Base-by-base conservation (phyloP, 1,140 invertebrate species). In the Pomacea maculata region DNA sequence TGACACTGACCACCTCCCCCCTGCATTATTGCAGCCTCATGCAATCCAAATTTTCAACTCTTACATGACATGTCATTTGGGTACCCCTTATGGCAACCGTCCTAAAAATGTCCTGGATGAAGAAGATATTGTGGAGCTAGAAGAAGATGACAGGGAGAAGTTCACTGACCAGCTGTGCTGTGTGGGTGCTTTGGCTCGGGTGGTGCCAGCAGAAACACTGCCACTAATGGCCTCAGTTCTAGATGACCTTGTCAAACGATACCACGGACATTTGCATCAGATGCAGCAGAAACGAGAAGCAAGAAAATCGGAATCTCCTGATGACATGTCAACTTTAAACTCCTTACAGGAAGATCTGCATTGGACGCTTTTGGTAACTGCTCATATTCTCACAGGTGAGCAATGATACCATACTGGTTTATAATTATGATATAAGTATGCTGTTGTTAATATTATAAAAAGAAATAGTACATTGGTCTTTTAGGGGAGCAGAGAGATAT, bases 51-150 rank as follows among this genome's bases (percentile, higher is more conserved):
- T 97, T 83, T 96, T 97, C 89, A 95, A 96, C 87, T 94, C 94
- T 15, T 97, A 96, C 88, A 86, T 97, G n/a, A 94, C 95, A 85
- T 95, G 94, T 85, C 95, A 97, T 91, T 91, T 97, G 75, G 94
- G 95, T 57, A 94, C 95, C 19, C 96, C 96, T 1, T 95, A 97
- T 89, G 96, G 96, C 15, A 94, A 92, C 72, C 93, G 95, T 80
- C 89, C 88, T 85, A 93, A 91, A 61, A 83, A 80, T 68, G 80
- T 72, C 64, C 85, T 83, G 80, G 91, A 92, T 52, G 89, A 92
- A 19, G 93, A 94, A 82, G 94, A 95, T 83, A 93, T 94, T 75
- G 94, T 95, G 85, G 94, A 94, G 83, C 91, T 91, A 34, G 95
- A 96, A 88, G 95, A 95, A 86, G 93, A 93, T 87, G 95, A 96